Evolutionary conservation across 2,113 vertebrate genomes (phyloP).

Genomic region (Pogonocichla stellata): DNA sequence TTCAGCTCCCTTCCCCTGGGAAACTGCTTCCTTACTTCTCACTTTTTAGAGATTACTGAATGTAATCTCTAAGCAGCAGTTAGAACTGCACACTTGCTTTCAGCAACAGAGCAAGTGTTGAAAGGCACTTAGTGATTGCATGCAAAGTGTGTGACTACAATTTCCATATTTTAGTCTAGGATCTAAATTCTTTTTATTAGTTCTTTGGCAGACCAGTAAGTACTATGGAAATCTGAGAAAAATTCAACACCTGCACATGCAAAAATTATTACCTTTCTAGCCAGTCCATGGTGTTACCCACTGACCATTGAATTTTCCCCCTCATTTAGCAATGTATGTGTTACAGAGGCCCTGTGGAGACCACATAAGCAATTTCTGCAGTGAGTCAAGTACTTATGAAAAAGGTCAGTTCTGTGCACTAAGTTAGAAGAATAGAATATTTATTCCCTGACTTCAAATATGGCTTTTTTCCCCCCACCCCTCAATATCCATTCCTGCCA

Average conservation of each 20-base stretch:
- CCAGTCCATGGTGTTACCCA: not conserved
- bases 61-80: not conserved
- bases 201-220: not conserved
- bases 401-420: not conserved
- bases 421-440: not conserved
- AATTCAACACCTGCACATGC: not conserved
- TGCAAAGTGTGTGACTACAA: not conserved
- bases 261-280: not conserved
- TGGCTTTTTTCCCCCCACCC: accelerated
- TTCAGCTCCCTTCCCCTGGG: not conserved
- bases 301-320: not conserved
- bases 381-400: not conserved
- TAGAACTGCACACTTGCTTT: not conserved
- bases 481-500: not conserved
- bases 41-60: too few species aligned
- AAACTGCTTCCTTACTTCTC: not conserved
- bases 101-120: not conserved
- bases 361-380: not conserved
- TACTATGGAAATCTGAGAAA: not conserved
- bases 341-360: not conserved
- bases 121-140: not conserved
- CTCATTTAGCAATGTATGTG: not conserved
- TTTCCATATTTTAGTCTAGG: not conserved
- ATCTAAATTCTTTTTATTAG: not conserved
- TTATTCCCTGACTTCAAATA: not conserved